phyloP scores from a whole-genome alignment of 2,888 invertebrate genomes.

The Dusona sp. region DNA sequence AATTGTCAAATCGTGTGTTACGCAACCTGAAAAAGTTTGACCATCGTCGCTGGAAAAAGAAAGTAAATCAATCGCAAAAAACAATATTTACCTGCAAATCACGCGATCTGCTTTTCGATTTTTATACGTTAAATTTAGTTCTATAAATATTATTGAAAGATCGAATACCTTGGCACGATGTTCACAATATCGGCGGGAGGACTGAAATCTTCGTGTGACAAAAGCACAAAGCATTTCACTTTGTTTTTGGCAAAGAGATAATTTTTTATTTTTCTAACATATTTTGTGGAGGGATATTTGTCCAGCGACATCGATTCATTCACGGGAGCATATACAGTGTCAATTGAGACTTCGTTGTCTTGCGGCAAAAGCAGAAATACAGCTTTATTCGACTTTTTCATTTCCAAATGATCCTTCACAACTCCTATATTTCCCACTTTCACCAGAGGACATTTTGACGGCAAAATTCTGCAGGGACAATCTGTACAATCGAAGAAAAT shows the following conservation, averaged over 20 bases:
- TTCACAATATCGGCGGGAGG: conserved; percentile 28
- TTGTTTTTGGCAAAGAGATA: conserved; percentile 5
- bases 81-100: not conserved
- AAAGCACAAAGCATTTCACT: conserved; percentile 63
- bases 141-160: conserved; percentile 60
- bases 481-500: conserved; percentile 70
- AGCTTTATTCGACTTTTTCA: conserved; percentile 59
- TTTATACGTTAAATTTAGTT: conserved; percentile 66
- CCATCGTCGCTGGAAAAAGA: conserved; percentile 43
- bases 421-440: conserved; percentile 74
- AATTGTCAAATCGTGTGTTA: conserved; percentile 71
- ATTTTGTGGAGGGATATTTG: too few relatives aligned
- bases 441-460: conserved; percentile 74
- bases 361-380: conserved; percentile 77
- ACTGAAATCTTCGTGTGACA: conserved; percentile 34
- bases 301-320: too few relatives aligned
- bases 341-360: conserved; percentile 73
- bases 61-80: not conserved
- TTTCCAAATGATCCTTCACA: conserved; percentile 72
- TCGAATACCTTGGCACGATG: conserved; percentile 68
- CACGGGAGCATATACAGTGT: conserved; percentile 62
- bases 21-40: conserved; percentile 77
- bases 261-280: conserved; percentile 4
- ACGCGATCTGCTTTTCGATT: not conserved
- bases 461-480: conserved; percentile 75